Conservation (phyloP, 1,140 invertebrate genomes). For the Ganaspis sp. region DNA sequence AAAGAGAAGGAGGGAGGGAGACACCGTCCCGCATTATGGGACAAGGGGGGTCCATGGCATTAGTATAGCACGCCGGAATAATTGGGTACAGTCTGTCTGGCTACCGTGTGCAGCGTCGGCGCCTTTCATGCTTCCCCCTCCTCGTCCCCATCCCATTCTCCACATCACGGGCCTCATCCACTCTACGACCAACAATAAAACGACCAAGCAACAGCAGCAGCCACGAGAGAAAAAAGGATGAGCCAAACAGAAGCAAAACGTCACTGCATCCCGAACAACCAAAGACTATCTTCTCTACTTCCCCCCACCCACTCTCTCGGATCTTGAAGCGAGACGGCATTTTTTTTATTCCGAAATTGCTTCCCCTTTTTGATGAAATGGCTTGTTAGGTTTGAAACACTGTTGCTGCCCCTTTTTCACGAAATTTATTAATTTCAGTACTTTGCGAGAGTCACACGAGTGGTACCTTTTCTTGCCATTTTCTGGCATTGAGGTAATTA, state of each 20-base stretch:
- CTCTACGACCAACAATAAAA: slow-evolving; percentile 22
- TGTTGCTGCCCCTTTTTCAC: not conserved
- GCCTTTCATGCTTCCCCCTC: slow-evolving; percentile 62
- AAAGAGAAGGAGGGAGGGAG: not conserved
- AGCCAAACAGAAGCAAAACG: slow-evolving; percentile 6
- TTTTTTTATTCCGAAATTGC: slow-evolving; percentile 21
- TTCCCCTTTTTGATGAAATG: slow-evolving; percentile 22
- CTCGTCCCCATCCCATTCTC: slow-evolving; percentile 39
- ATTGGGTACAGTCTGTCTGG: slow-evolving; percentile 73
- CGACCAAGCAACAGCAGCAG: not conserved
- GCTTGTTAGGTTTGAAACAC: slow-evolving; percentile 9
- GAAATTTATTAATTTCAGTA: not conserved
- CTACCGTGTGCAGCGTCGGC: slow-evolving; percentile 71
- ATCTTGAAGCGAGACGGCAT: slow-evolving; percentile 15
- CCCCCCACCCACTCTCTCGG: slow-evolving; percentile 41
- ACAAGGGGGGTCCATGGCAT: slow-evolving; percentile 51
- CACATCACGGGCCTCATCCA: not conserved
- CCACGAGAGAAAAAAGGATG: not conserved
- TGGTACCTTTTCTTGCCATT: no score
- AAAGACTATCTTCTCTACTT: slow-evolving; percentile 56
- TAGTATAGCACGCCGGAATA: slow-evolving; percentile 74
- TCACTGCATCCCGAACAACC: slow-evolving; percentile 32
- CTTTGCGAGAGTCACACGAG: no score
- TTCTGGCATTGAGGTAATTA: no score
- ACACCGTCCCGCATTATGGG: slow-evolving; percentile 23